Evolutionary conservation across 2,888 invertebrate genomes (phyloP).

Genomic region (Actias luna): DNA sequence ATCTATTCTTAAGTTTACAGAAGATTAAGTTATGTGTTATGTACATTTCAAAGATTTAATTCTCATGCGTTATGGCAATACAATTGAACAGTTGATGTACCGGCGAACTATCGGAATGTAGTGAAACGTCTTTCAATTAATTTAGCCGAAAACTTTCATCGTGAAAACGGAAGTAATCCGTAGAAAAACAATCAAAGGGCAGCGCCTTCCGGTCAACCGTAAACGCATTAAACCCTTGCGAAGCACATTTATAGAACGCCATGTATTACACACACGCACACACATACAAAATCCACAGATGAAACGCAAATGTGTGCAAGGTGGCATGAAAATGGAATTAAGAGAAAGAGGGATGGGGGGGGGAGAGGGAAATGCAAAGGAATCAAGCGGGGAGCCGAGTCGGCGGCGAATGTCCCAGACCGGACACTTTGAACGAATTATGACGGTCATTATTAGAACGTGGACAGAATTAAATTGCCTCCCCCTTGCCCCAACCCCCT

Average conservation of each 20-base stretch:
- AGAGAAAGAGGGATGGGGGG: slow-evolving; percentile 79
- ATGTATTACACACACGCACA: slow-evolving; percentile 26
- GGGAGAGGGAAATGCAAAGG: slow-evolving; percentile 79
- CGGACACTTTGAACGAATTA: slow-evolving; percentile 84
- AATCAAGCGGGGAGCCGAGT: slow-evolving; percentile 59
- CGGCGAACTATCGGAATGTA: too few relatives aligned
- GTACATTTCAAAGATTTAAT: too few relatives aligned
- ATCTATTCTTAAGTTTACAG: too few relatives aligned
- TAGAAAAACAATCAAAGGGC: slow-evolving; percentile 10
- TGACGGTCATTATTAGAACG: slow-evolving; percentile 84
- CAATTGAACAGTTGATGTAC: too few relatives aligned
- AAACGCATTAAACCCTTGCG: slow-evolving; percentile 10
- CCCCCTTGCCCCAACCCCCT: slow-evolving; percentile 50
- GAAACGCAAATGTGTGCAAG: slow-evolving; percentile 74
- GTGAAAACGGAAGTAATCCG: background rate
- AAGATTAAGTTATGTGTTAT: too few relatives aligned
- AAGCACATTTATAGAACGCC: slow-evolving; percentile 15
- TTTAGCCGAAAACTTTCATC: background rate
- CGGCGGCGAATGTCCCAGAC: slow-evolving; percentile 73
- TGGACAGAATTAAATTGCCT: slow-evolving; percentile 84
- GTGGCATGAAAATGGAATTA: slow-evolving; percentile 81
- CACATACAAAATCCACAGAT: slow-evolving; percentile 49
- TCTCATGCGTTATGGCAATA: background rate
- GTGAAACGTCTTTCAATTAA: background rate
- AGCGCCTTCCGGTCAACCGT: slow-evolving; percentile 4